A percentile compares a stretch with the other conserved stretches of the same genome.
These are phyloP conservation scores for Epizoanthus stellaris DNA, from an alignment of 92 coral and sea anemone genomes.

Conservation along the genomic window DNA sequence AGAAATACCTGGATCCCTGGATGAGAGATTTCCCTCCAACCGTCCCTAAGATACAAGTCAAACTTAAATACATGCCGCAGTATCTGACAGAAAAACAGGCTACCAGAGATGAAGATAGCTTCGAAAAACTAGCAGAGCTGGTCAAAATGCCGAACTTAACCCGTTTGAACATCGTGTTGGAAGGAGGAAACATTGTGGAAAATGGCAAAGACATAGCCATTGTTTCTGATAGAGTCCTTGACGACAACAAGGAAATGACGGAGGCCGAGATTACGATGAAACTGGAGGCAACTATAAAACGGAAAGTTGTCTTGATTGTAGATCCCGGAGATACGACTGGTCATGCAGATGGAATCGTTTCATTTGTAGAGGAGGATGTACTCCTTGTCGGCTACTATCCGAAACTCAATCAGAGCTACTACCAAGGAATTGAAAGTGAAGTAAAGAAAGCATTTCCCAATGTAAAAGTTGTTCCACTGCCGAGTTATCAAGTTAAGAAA, in stretches of 20 bases:
- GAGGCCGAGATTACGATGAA: constrained; percentile 28
- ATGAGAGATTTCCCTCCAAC: constrained; percentile 48
- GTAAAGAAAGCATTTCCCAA: constrained; percentile 64
- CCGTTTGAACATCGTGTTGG: constrained; percentile 41
- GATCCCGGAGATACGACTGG: constrained; percentile 83
- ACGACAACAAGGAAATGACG: constrained; percentile 49
- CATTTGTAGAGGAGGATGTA: constrained; percentile 74
- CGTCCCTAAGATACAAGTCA: constrained; percentile 36
- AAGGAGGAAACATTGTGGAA: constrained; percentile 62
- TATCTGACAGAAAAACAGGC: constrained; percentile 46
- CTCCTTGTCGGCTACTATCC: constrained; percentile 52
- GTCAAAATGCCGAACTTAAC: neutral
- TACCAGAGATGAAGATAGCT: constrained; percentile 23
- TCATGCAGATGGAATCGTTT: constrained; percentile 78
- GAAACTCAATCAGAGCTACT: constrained; percentile 42
- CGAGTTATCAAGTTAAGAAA: constrained; percentile 53
- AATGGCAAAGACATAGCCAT: constrained; percentile 44
- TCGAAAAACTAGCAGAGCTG: constrained; percentile 16
- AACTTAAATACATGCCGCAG: constrained; percentile 49
- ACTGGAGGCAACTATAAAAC: constrained; percentile 61
- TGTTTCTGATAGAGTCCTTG: constrained; percentile 46
- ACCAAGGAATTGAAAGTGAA: constrained; percentile 61
- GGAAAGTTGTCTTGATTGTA: constrained; percentile 62
- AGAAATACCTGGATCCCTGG: constrained; percentile 49
- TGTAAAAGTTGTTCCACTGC: constrained; percentile 58